phyloP scores from a whole-genome alignment of 2,113 vertebrate species.

The Pangasianodon hypophthalmus region DNA sequence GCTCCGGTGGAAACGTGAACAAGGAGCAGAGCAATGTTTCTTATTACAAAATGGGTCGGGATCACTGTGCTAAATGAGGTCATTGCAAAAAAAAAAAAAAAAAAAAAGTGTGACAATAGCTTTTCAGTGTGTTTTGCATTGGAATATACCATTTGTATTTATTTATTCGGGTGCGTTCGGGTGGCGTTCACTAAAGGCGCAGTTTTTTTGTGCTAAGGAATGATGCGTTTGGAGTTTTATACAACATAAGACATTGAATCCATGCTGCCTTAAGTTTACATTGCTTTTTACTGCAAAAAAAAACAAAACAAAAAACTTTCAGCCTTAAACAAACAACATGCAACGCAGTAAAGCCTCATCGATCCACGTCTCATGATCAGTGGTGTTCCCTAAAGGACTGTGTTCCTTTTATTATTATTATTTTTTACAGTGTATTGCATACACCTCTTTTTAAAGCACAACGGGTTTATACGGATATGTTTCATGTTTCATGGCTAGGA shows the following conservation, averaged over 20 bases:
- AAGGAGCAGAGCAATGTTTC: constrained; percentile 80
- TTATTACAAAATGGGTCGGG: constrained; percentile 84
- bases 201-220: constrained; percentile 49
- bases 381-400: not conserved
- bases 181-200: constrained; percentile 1
- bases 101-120: not conserved
- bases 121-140: constrained; percentile 54
- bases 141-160: constrained; percentile 58
- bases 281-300: constrained; percentile 81
- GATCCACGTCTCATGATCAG: constrained; percentile 30
- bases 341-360: constrained; percentile 68
- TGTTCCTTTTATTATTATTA: not conserved
- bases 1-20: not conserved
- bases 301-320: constrained; percentile 56
- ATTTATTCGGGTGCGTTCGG: constrained; percentile 49
- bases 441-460: not conserved
- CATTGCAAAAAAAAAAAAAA: constrained; percentile 54
- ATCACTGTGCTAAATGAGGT: constrained; percentile 85
- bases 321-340: constrained; percentile 86
- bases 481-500: not conserved
- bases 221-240: constrained; percentile 53
- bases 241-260: constrained; percentile 72
- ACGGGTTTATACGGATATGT: not conserved
- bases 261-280: constrained; percentile 94
- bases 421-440: not conserved